These are phyloP conservation scores for Semnornis frantzii DNA, from an alignment of 2,113 vertebrate species.

Conservation along the genomic window DNA sequence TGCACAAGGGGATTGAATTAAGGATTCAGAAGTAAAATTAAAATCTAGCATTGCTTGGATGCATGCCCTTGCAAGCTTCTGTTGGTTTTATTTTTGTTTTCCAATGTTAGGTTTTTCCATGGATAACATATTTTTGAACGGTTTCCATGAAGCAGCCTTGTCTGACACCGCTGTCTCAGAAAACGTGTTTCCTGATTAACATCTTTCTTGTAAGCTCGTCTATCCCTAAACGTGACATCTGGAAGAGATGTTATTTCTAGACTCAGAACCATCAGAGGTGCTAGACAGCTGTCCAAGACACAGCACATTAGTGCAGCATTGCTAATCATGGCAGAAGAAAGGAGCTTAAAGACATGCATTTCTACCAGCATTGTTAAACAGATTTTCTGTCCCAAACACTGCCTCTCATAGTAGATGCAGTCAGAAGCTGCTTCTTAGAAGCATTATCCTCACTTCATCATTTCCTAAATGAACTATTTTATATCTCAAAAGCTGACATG, in stretches of 20 bases:
- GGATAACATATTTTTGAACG: neutral
- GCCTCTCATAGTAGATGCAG: neutral
- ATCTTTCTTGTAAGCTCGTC: neutral
- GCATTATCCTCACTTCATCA: neutral
- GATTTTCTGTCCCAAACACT: neutral
- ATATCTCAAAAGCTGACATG: neutral
- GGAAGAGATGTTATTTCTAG: constrained; percentile 3
- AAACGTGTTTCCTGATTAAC: constrained; percentile 21
- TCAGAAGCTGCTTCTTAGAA: neutral
- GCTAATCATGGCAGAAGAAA: constrained; percentile 16
- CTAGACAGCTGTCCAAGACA: constrained; percentile 37
- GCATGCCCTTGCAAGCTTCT: neutral
- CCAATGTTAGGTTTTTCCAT: neutral
- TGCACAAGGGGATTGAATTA: neutral
- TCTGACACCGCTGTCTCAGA: neutral
- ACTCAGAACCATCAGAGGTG: constrained; percentile 1
- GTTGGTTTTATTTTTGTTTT: neutral
- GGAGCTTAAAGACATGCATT: neutral
- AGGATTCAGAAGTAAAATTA: neutral
- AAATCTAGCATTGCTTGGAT: neutral
- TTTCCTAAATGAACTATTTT: neutral
- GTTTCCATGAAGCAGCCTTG: neutral
- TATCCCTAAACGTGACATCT: constrained; percentile 7
- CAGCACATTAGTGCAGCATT: neutral
- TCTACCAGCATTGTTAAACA: constrained; percentile 4